Evolutionary conservation across 2,888 invertebrate genomes (phyloP).

Genomic region (Imbricaverruca yamaguchii): DNA sequence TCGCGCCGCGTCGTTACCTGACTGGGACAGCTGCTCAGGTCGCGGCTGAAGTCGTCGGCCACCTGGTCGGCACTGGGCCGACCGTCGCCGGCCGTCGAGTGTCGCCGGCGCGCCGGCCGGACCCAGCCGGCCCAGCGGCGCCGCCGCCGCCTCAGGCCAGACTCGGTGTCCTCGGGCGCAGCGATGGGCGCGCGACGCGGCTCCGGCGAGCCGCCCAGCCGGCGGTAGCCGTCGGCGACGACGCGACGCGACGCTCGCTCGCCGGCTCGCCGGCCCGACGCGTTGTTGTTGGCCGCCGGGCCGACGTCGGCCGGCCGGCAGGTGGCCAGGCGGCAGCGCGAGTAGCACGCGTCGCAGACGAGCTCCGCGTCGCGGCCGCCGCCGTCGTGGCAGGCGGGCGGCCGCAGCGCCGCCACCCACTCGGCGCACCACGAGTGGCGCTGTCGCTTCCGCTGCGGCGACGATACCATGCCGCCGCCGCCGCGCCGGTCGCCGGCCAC

Average conservation of each 20-base stretch:
- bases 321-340: not conserved
- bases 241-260: not conserved
- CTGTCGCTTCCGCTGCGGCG: not conserved
- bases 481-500: not conserved
- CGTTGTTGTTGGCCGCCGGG: not conserved
- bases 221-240: not conserved
- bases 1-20: too few species aligned
- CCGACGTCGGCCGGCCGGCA: not conserved
- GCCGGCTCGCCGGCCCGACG: not conserved
- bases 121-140: slow-evolving; percentile 55
- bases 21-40: not conserved
- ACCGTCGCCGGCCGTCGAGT: not conserved
- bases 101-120: slow-evolving; percentile 35
- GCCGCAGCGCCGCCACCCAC: not conserved
- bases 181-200: slow-evolving; percentile 6
- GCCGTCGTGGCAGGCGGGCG: not conserved
- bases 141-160: slow-evolving; percentile 36
- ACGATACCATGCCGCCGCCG: not conserved
- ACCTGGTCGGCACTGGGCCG: not conserved
- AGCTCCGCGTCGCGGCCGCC: not conserved
- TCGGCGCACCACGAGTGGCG: slow-evolving; percentile 13
- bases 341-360: not conserved
- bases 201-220: not conserved
- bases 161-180: not conserved
- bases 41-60: not conserved